A percentile compares a stretch with the other conserved stretches of the same genome.
These are phyloP conservation scores for silkworm (Bombyx mori) DNA, from an alignment of 1,140 invertebrate species.

Conservation along the genomic window ASM3026992v2 NC_085122.1:142501-143000, in stretches of 20 bases:
- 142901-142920: slow-evolving; percentile 84
- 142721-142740: slow-evolving; percentile 89
- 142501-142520: slow-evolving; percentile 90
- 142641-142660: slow-evolving; percentile 91
- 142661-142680: slow-evolving; percentile 93
- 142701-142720: slow-evolving; percentile 71
- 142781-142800: slow-evolving; percentile 82
- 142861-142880: slow-evolving; percentile 96
- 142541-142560: slow-evolving; percentile 87
- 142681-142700: slow-evolving; percentile 92
- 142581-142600: slow-evolving; percentile 94
- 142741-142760: slow-evolving; percentile 89
- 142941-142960: slow-evolving; percentile 85
- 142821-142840: slow-evolving; percentile 92
- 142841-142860: slow-evolving; percentile 92
- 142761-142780: slow-evolving; percentile 89
- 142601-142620: slow-evolving; percentile 86
- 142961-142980: slow-evolving; percentile 92
- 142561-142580: slow-evolving; percentile 92
- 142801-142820: slow-evolving; percentile 86
- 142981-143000: slow-evolving; percentile 89
- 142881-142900: slow-evolving; percentile 91
- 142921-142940: slow-evolving; percentile 92
- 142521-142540: slow-evolving; percentile 83
- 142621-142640: slow-evolving; percentile 96